These are phyloP conservation scores for Hylaeus volcanicus DNA, from an alignment of 1,140 invertebrate species.

Conservation along the genomic window DNA sequence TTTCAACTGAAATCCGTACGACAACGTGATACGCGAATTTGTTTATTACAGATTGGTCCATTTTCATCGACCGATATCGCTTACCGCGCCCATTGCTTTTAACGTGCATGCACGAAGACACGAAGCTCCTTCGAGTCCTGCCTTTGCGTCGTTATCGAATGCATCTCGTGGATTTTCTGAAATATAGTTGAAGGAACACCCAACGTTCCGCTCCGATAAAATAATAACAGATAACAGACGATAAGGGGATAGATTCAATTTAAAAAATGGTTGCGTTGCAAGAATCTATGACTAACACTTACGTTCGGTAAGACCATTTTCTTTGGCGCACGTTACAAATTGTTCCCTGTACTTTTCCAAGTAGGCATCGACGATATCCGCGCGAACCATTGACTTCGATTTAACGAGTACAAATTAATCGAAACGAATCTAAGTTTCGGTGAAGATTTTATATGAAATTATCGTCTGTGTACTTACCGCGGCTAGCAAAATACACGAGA, in stretches of 20 bases:
- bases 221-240: no score
- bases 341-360: background rate
- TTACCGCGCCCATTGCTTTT: background rate
- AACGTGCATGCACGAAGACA: background rate
- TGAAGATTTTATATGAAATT: background rate
- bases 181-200: background rate
- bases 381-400: background rate
- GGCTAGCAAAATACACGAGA: background rate
- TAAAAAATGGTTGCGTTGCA: no score
- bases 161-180: background rate
- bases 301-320: background rate
- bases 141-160: background rate
- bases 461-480: background rate
- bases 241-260: no score
- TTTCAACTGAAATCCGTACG: background rate
- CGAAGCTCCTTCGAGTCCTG: background rate
- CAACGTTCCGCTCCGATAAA: no score
- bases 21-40: background rate
- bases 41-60: no score
- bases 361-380: background rate
- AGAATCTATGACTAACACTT: background rate
- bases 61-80: background rate
- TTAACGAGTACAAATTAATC: background rate
- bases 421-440: no score
- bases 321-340: background rate